Base-by-base conservation (phyloP, 92 coral and sea anemone species). In the Meandrina meandrites region DNA sequence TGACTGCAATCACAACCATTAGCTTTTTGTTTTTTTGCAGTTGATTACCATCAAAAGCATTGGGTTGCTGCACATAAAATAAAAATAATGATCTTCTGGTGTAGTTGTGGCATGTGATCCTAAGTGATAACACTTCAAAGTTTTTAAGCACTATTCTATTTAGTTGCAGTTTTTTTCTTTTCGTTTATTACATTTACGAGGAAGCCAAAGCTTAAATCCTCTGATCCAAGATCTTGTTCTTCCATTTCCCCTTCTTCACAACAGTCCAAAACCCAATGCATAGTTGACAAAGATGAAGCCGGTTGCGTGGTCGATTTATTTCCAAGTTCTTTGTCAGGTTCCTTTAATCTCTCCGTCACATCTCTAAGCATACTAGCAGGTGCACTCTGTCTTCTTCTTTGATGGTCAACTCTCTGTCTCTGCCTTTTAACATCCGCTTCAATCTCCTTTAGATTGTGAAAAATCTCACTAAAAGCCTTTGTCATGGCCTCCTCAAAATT, bases 391-490 rank as follows among this genome's bases (percentile, higher is more conserved):
- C 58, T n/a, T 21, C 60, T 18, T 71, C 76, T 35, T 36, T 72
- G 77, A 35, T 0, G 27, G 50, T 72, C 77, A 6, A 22, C 77
- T 34, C 18, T 72, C 77, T 36, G 28, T 72, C 77, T 72, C 31
- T 77, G 37, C 62, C 24, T 77, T 15, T 53, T 77, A 13, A 36
- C 11, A 13, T 53, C 81, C 10, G 35, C 32, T 47, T 77, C 58
- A 28, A 77, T 42, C 58, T 77, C 62, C 40, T 77, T 77, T 8
- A 77, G 81, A 77, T 77, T 77, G 19, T 77, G 35, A 50, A 50
- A 77, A 19, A 77, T 77, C 64, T 48, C 81, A 53, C 35, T 77
- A 24, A 77, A 77, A 7, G 81, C 81, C 40, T 47, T 21, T 30
- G 81, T 13, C 81, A 77, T 77, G 62, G 81, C 81, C 21, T 45